Conservation (phyloP, 2,113 vertebrate genomes). For the Numenius arquata region DNA sequence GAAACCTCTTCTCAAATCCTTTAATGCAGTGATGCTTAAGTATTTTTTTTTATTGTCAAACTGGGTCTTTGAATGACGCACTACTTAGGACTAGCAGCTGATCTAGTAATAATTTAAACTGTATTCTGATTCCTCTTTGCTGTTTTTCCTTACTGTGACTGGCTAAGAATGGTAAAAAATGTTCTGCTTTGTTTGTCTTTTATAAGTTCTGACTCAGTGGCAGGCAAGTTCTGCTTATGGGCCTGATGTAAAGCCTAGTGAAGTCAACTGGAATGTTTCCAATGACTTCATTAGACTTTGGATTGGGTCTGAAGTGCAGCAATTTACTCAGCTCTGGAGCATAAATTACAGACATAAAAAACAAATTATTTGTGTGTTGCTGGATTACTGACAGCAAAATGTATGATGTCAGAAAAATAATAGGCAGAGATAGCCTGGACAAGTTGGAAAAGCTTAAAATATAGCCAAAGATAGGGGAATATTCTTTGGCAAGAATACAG, state of each 20-base stretch:
- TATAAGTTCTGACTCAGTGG: conserved; percentile 22
- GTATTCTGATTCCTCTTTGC: background rate
- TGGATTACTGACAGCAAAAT: conserved; percentile 61
- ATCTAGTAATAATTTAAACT: background rate
- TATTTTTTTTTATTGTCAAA: background rate
- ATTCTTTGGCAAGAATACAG: background rate
- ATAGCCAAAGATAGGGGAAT: conserved; percentile 20
- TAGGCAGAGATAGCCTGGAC: conserved; percentile 44
- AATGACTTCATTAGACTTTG: conserved; percentile 50
- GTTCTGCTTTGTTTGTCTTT: conserved; percentile 22
- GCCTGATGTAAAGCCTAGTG: conserved; percentile 50
- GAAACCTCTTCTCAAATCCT: background rate
- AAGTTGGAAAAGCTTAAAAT: conserved; percentile 47
- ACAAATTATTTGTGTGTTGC: conserved; percentile 61
- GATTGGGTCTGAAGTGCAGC: conserved; percentile 51
- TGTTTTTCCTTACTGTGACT: background rate
- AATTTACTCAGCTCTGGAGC: conserved; percentile 48
- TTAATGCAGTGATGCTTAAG: background rate
- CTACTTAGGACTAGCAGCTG: background rate
- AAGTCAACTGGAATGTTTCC: conserved; percentile 61
- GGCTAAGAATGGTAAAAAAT: background rate
- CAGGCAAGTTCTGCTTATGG: conserved; percentile 24
- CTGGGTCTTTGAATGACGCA: background rate
- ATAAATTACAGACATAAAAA: conserved; percentile 64
- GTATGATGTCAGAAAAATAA: conserved; percentile 67